Evolutionary conservation across 2,888 invertebrate genomes (phyloP), one percentile per base, ranked within the genome.

Genomic region (Belgica antarctica): DNA sequence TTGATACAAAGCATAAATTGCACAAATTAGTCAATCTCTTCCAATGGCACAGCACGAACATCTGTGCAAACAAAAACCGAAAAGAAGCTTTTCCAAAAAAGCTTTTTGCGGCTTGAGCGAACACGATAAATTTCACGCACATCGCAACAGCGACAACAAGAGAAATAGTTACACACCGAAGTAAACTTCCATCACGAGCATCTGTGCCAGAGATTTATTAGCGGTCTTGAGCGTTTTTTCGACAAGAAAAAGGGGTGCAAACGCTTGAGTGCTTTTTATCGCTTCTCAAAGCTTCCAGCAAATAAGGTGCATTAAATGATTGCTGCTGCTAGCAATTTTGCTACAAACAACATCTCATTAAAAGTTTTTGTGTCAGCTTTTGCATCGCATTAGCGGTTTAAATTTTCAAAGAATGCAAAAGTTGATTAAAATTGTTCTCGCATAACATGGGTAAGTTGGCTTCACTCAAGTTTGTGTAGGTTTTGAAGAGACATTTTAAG

Each of bases 51-150:
- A n/a, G 17, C 52, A 52, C 52, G 52, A 52, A 52, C 52, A 52
- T 19, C 52, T 17, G 52, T 17, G 52, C 22, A 22, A 52, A 52
- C 41, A 5, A 12, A 7, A 7, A 41, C 15, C 41, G 41, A 41
- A n/a, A n/a, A 31, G 34, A 31, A 22, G 52, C 3, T 17, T 52
- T 52, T 22, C 17, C 52, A 22, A 52, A 22, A 52, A 17, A 22
- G 3, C 52, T 22, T 17, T n/a, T n/a, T n/a, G n/a, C n/a, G n/a
- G n/a, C n/a, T n/a, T n/a, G n/a, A n/a, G n/a, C n/a, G n/a, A n/a
- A n/a, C n/a, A n/a, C n/a, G n/a, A n/a, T 52, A 52, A 52, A 52
- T 8, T 52, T 4, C 17, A 52, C 52, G n/a, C 52, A 52, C 41
- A 15, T 41, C 10, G 12, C 41, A 15, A 15, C n/a, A n/a, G n/a